Base-by-base conservation (phyloP, 37 sponge, comb jelly and placozoan species). In the Crambe crambe region DNA sequence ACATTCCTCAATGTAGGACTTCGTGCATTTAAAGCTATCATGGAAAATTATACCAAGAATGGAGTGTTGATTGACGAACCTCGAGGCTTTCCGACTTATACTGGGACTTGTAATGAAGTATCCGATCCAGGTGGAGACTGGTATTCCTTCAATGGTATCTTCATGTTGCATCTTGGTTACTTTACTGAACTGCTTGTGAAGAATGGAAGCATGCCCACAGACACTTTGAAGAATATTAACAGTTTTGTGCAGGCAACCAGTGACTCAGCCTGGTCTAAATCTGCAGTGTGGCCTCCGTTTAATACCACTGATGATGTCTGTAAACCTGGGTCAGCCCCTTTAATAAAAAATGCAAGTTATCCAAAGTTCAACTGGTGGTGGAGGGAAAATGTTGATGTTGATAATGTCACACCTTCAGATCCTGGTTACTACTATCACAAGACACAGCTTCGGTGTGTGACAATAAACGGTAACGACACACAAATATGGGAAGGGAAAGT, bases 301-400 rank as follows among this genome's bases (percentile, higher is more conserved):
- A 64, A 74, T 35, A 36, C 5, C 9, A 20, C 38, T 20, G 18
- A 68, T 68, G 18, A 68, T 68, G 69, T 18, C 6, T 68, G 69
- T 36, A 30, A 23, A 8, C 27, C 32, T 58, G 77, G 63, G 37
- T 26, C 39, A 3, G 18, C 6, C 6, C 62, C 59, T 35, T 6
- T 10, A 12, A 58, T 20, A 15, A 29, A 32, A 15, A 78, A 37
- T 27, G 21, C 47, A 39, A 78, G 22, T 3, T 78, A 30, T 31
- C 83, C 83, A 23, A 83, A 83, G 66, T 83, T 83, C 34, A 64
- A 83, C 67, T 79, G 80, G 80, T 83, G 83, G 83, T 83, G 83
- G 83, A 3, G 42, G 8, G 68, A 32, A 8, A 30, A 83, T 38
- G 74, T 17, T 4, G 18, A 12, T 3, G 10, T 30, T 5, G 26